Evolutionary conservation across 2,113 vertebrate genomes (phyloP).

Genomic region (Excalfactoria chinensis): DNA sequence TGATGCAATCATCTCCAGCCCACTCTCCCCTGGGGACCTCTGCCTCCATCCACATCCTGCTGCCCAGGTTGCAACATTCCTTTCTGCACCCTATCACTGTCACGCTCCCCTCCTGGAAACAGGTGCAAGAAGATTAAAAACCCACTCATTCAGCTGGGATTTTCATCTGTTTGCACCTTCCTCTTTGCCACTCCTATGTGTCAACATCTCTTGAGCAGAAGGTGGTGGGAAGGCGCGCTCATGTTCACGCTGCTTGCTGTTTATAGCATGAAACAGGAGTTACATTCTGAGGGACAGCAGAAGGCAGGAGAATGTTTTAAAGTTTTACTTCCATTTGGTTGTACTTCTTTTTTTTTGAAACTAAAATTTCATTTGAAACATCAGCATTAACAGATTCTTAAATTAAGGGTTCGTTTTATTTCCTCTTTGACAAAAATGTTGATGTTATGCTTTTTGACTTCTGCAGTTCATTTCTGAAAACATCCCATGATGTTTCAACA

Average conservation of each 20-base stretch:
- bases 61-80: slow-evolving; percentile 65
- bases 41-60: slow-evolving; percentile 48
- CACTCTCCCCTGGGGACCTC: background rate
- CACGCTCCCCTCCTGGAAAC: slow-evolving; percentile 65
- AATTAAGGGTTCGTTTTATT: background rate
- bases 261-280: background rate
- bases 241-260: background rate
- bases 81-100: slow-evolving; percentile 72
- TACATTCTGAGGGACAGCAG: background rate
- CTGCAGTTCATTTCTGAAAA: background rate
- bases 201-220: slow-evolving; percentile 39
- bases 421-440: background rate
- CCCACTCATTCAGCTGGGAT: slow-evolving; percentile 65
- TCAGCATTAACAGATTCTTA: background rate
- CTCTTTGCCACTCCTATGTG: slow-evolving; percentile 50
- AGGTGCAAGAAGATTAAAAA: slow-evolving; percentile 72
- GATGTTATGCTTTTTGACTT: background rate
- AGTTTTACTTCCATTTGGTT: background rate
- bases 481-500: too few species aligned
- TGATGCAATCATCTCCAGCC: background rate
- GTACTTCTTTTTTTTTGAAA: background rate
- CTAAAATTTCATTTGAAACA: background rate
- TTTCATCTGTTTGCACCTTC: slow-evolving; percentile 72
- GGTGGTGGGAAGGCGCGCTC: background rate
- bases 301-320: background rate